Conservation (phyloP, 2,113 vertebrate genomes). For the Panthera uncia region DNA sequence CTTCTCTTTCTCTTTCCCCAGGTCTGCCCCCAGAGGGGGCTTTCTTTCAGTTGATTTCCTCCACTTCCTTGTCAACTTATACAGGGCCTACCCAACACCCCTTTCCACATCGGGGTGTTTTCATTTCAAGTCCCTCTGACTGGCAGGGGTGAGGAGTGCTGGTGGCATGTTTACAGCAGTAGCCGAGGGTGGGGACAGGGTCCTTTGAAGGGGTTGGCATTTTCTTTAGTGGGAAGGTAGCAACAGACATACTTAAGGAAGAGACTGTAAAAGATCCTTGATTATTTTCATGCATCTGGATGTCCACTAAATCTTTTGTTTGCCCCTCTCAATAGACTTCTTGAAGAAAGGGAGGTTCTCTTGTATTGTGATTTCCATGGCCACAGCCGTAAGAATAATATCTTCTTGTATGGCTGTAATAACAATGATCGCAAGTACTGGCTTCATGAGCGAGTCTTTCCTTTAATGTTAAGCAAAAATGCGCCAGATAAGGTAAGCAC, state of each 20-base stretch:
- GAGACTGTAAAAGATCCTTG: not conserved
- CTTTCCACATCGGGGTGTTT: not conserved
- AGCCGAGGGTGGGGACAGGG: not conserved
- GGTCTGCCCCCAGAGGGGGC: not conserved
- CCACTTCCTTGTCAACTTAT: not conserved
- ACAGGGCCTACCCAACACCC: not conserved
- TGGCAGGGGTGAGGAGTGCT: not conserved
- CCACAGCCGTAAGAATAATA: constrained; percentile 94
- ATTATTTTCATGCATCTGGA: not conserved
- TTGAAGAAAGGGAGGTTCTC: constrained; percentile 89
- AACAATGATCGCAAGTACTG: constrained; percentile 34
- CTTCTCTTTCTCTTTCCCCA: not conserved
- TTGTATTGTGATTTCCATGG: constrained; percentile 96
- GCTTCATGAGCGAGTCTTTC: constrained; percentile 90
- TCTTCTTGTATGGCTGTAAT: constrained; percentile 95
- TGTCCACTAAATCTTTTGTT: not conserved
- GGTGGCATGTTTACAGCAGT: not conserved
- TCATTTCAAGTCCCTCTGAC: not conserved
- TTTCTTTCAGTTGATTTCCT: not conserved
- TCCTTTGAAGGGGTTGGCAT: not conserved
- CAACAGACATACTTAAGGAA: not conserved
- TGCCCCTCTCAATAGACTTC: constrained; percentile 79
- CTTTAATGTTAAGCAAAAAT: constrained; percentile 98
- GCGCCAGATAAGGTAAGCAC: constrained; percentile 89
- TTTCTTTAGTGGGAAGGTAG: not conserved